phyloP scores from a whole-genome alignment of 2,113 vertebrate species.

The Tupaia tana region DNA sequence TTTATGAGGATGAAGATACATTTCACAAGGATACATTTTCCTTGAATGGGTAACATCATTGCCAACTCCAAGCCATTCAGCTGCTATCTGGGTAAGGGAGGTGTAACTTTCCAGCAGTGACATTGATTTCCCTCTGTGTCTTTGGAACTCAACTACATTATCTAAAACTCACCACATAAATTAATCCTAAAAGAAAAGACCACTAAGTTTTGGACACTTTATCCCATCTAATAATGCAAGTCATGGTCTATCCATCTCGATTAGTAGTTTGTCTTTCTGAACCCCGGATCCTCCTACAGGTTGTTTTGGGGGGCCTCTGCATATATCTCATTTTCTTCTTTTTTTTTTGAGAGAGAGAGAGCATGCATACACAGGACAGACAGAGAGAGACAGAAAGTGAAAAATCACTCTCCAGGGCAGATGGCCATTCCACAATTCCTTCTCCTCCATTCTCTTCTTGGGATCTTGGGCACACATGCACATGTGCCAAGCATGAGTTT shows the following conservation, averaged over 20 bases:
- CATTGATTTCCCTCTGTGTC: neutral
- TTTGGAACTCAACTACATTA: neutral
- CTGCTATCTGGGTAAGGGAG: slow-evolving; percentile 3
- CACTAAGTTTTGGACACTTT: neutral
- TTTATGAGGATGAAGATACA: neutral
- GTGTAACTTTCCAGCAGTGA: neutral
- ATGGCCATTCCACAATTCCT: too few relatives aligned
- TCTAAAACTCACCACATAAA: neutral
- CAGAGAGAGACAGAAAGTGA: too few relatives aligned
- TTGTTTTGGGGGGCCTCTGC: neutral
- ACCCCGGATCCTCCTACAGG: rapidly evolving
- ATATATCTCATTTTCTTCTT: neutral
- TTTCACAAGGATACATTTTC: slow-evolving; percentile 32
- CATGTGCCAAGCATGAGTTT: too few relatives aligned
- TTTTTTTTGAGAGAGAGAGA: too few relatives aligned
- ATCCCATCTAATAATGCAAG: neutral
- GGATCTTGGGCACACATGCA: too few relatives aligned
- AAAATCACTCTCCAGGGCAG: too few relatives aligned
- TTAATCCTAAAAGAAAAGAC: neutral
- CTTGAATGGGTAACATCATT: neutral
- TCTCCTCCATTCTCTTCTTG: too few relatives aligned
- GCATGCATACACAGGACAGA: too few relatives aligned
- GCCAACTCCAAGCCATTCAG: neutral
- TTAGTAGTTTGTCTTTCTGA: neutral
- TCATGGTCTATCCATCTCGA: neutral